Percentiles rank a stretch among this genome's conserved stretches.
phyloP scores from a whole-genome alignment of 2,113 vertebrate species.

The Antechinus flavipes region DNA sequence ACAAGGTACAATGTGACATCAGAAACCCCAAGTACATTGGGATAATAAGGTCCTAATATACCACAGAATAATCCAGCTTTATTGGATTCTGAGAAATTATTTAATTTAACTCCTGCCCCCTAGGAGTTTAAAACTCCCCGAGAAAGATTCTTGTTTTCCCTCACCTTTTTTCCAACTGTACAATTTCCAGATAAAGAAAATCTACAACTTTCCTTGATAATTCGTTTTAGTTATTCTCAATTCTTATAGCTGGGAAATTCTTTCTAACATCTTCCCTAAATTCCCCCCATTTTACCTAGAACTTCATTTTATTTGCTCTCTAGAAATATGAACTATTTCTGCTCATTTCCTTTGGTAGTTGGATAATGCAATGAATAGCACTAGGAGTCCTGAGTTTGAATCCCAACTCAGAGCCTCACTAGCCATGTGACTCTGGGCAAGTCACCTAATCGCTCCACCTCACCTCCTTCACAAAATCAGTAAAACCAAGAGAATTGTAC shows the following conservation, averaged over 20 bases:
- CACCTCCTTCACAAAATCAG: background rate
- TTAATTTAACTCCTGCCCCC: background rate
- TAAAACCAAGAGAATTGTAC: background rate
- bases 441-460: background rate
- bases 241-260: background rate
- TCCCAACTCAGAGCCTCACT: background rate
- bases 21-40: background rate
- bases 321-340: background rate
- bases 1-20: background rate
- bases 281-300: background rate
- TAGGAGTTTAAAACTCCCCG: background rate
- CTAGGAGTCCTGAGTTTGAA: background rate
- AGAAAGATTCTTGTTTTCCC: background rate
- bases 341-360: background rate
- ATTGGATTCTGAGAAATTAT: background rate
- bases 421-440: background rate
- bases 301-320: constrained; percentile 22
- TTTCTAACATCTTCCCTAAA: background rate
- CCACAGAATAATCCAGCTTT: background rate
- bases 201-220: too few relatives aligned
- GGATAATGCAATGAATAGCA: background rate
- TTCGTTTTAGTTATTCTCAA: too few relatives aligned
- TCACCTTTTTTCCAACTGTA: too few relatives aligned
- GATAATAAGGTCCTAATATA: background rate
- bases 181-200: too few relatives aligned